Conservation (phyloP, 2,888 invertebrate species). For the Mylabris sibirica region DNA sequence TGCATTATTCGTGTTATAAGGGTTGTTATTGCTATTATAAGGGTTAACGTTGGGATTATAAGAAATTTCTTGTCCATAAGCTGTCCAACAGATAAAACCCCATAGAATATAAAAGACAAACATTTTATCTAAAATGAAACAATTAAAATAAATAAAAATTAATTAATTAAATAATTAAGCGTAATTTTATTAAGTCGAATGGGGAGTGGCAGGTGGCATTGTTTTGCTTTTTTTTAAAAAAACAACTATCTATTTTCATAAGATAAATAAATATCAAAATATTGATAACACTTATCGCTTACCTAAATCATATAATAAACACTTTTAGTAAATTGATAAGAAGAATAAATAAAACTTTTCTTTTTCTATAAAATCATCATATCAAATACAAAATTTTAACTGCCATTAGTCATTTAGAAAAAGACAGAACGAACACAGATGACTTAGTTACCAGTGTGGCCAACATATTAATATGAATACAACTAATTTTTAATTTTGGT, state of each 20-base stretch:
- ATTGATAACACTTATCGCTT: constrained; percentile 28
- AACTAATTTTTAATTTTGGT: not conserved
- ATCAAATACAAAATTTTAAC: constrained; percentile 18
- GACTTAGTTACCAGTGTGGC: constrained; percentile 18
- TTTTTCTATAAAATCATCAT: constrained; percentile 21
- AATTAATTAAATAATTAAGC: not conserved
- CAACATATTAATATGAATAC: constrained; percentile 14
- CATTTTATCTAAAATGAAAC: constrained; percentile 35
- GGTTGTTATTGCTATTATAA: constrained; percentile 29
- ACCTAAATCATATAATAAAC: constrained; percentile 29
- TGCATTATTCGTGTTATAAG: constrained; percentile 28
- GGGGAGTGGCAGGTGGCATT: constrained; percentile 33
- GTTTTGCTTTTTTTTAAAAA: not conserved
- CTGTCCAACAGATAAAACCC: constrained; percentile 30
- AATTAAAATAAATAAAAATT: constrained; percentile 2
- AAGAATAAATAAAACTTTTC: constrained; percentile 6
- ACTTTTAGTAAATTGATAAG: constrained; percentile 19
- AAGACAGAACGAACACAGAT: constrained; percentile 25
- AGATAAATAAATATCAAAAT: not conserved
- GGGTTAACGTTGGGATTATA: constrained; percentile 22
- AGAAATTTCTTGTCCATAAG: constrained; percentile 34
- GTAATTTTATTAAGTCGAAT: constrained; percentile 10
- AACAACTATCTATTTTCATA: not conserved
- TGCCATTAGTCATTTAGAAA: constrained; percentile 32
- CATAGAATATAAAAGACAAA: constrained; percentile 31